Evolutionary conservation across 2,888 invertebrate genomes (phyloP).

Genomic region (Megastigmus dorsalis): DNA sequence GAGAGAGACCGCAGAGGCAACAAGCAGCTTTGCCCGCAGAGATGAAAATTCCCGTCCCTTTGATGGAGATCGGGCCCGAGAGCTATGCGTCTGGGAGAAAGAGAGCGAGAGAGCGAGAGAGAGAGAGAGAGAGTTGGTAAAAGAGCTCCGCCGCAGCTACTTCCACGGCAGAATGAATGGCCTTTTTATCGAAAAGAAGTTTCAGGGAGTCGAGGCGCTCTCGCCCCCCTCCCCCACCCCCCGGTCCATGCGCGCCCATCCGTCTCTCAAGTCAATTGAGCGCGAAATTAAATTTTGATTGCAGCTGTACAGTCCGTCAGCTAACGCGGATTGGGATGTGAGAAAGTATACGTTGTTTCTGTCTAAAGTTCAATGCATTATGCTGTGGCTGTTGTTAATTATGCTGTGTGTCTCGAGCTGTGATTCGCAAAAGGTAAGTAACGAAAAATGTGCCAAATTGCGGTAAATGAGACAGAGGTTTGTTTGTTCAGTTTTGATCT

Average conservation of each 20-base stretch:
- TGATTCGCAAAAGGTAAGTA: too few relatives aligned
- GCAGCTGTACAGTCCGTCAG: neutral
- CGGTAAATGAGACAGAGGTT: too few relatives aligned
- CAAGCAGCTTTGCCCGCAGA: neutral
- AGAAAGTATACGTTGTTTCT: too few relatives aligned
- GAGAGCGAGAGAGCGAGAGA: too few relatives aligned
- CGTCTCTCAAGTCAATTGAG: constrained; percentile 42
- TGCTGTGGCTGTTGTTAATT: too few relatives aligned
- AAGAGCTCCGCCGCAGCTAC: neutral
- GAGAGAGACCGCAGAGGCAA: neutral
- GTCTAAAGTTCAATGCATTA: too few relatives aligned
- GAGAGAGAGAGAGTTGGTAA: neutral
- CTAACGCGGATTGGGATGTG: neutral
- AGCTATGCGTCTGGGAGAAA: too few relatives aligned
- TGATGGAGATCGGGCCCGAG: neutral
- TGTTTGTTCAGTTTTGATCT: too few relatives aligned
- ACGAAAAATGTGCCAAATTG: too few relatives aligned
- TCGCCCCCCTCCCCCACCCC: too few relatives aligned
- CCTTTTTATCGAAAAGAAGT: constrained; percentile 31
- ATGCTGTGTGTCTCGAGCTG: too few relatives aligned
- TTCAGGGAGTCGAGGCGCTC: neutral
- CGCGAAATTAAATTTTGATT: constrained; percentile 45
- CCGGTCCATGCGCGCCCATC: too few relatives aligned
- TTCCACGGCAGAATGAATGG: constrained; percentile 29
- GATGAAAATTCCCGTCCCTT: constrained; percentile 18